Evolutionary conservation across 2,888 invertebrate species (phyloP), one percentile per base, ranked within the genome.

Genomic region (Mythimna albipuncta): DNA sequence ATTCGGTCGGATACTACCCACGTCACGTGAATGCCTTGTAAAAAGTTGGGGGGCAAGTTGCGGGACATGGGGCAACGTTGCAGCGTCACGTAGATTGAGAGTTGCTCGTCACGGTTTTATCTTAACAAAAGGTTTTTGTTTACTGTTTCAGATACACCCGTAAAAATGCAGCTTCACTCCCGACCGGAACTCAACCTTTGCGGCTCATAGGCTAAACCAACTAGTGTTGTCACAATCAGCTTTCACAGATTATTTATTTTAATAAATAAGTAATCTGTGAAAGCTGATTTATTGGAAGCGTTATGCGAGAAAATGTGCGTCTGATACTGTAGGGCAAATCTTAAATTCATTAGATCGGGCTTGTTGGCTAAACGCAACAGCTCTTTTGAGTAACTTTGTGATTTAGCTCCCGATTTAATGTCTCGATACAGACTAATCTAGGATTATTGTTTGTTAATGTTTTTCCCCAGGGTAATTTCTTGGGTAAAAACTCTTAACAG

Each of bases 231-330:
- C n/a, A 50, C 41, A 54, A 66, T 67, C 75, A 75, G 75, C 70
- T 79, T 79, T 79, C 70, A 79, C 61, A 79, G 67, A 75, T 75
- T 79, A 75, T 61, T 68, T 75, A 70, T 68, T 64, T 26, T 0
- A 0, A 61, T 6, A 44, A 64, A 70, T 79, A 79, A 64, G 50
- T 79, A 79, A 79, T 79, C 70, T 79, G 75, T 79, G 80, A 70
- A 75, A 79, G 79, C 75, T 70, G 75, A 59, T 64, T 67, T 47
- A 6, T 11, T n/a, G n/a, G 55, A 69, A 41, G 16, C 21, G 19
- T 21, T 13, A 35, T 19, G 35, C 26, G 21, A 19, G 19, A 4
- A 47, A 54, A 52, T 57, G 21, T 67, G n/a, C 32, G 7, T n/a
- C 6, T 55, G 13, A 0, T 26, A 13, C 32, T 26, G 7, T 10